phyloP scores from a whole-genome alignment of 2,113 vertebrate genomes.

The Geococcyx californianus region DNA sequence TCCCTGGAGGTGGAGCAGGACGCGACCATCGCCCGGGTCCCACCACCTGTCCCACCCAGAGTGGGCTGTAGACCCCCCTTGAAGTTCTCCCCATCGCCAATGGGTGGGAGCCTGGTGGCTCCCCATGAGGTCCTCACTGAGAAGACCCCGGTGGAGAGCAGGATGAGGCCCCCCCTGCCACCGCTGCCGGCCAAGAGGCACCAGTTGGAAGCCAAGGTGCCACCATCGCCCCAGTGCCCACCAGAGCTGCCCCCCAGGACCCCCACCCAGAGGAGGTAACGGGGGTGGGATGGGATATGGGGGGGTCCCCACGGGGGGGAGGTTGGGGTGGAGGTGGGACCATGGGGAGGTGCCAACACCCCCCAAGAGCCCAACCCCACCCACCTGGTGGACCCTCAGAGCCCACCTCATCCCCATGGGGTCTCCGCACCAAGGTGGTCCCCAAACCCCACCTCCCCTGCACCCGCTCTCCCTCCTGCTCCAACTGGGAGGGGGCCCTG shows the following conservation, averaged over 20 bases:
- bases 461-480: too few species aligned
- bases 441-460: too few species aligned
- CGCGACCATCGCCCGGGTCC: background rate
- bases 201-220: slow-evolving; percentile 52
- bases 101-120: background rate
- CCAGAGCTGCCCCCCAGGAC: slow-evolving; percentile 2
- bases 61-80: slow-evolving; percentile 78
- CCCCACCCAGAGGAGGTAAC: background rate
- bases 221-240: slow-evolving; percentile 34
- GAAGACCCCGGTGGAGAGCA: background rate
- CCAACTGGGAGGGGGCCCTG: too few species aligned
- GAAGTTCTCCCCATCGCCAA: slow-evolving; percentile 36
- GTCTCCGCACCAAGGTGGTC: too few species aligned
- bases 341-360: rapidly evolving
- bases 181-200: slow-evolving; percentile 79
- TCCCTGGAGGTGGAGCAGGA: background rate
- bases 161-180: slow-evolving; percentile 62
- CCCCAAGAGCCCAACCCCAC: too few species aligned
- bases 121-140: too few species aligned
- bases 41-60: slow-evolving; percentile 88
- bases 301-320: too few species aligned
- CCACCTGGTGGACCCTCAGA: too few species aligned
- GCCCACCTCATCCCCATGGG: too few species aligned
- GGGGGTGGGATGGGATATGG: background rate
- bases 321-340: background rate